These are phyloP conservation scores for Ginglymostoma cirratum DNA, from an alignment of 2,113 vertebrate genomes.

Conservation along the genomic window DNA sequence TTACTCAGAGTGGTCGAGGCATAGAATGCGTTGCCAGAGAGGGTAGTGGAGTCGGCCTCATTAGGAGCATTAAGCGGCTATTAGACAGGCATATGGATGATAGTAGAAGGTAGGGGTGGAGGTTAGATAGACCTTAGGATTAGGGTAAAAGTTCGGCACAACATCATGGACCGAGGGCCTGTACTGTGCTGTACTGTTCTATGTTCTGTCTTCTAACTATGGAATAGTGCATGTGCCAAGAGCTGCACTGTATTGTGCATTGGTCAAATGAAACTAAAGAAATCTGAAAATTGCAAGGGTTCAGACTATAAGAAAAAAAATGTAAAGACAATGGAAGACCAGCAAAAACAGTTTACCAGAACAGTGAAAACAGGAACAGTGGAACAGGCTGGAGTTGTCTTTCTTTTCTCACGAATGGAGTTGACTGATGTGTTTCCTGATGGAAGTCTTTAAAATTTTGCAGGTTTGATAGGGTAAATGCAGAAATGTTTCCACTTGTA, in stretches of 20 bases:
- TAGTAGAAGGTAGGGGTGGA: too few species aligned
- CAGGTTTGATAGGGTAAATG: neutral
- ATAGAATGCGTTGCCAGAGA: too few species aligned
- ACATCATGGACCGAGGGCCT: too few species aligned
- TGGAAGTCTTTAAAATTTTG: neutral
- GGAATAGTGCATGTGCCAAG: neutral
- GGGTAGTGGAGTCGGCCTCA: too few species aligned
- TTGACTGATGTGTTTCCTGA: too few species aligned
- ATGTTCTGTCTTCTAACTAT: neutral
- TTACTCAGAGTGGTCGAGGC: too few species aligned
- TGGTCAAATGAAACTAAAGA: neutral
- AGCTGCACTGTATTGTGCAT: neutral
- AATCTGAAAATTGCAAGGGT: neutral
- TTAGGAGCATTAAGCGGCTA: too few species aligned
- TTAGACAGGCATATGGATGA: too few species aligned
- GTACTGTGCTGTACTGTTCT: too few species aligned
- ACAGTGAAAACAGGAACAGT: neutral
- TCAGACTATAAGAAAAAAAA: neutral
- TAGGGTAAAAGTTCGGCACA: too few species aligned
- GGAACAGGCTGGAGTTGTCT: neutral
- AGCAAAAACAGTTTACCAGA: neutral
- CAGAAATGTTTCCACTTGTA: neutral
- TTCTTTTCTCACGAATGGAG: neutral
- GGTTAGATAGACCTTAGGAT: too few species aligned
- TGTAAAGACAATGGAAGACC: neutral